Evolutionary conservation across 2,888 invertebrate species (phyloP).

Genomic region (Orthosia gothica): DNA sequence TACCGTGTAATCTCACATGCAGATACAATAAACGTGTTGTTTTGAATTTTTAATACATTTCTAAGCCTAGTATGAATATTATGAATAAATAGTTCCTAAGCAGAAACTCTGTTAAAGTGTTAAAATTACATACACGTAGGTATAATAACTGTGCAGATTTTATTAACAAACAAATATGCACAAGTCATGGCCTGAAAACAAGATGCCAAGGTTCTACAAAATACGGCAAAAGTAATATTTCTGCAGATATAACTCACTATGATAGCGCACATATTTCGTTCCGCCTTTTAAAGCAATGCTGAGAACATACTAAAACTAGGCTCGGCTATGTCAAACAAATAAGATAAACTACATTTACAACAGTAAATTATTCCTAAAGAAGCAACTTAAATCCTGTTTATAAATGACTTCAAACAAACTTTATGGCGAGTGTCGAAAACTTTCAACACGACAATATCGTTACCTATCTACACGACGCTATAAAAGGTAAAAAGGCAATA

Average conservation of each 20-base stretch:
- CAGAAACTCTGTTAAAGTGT: constrained; percentile 2
- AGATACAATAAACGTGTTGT: constrained; percentile 65
- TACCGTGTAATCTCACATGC: constrained; percentile 69
- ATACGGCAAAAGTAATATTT: constrained; percentile 31
- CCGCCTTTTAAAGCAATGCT: constrained; percentile 36
- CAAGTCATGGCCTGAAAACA: constrained; percentile 26
- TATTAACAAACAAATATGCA: neutral
- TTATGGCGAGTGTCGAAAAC: constrained; percentile 63
- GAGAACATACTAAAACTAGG: constrained; percentile 30
- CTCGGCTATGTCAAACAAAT: constrained; percentile 43
- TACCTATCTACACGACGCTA: constrained; percentile 55
- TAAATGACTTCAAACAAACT: constrained; percentile 58
- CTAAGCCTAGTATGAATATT: constrained; percentile 39
- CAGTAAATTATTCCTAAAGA: constrained; percentile 56
- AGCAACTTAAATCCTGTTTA: constrained; percentile 59
- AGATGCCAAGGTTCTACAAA: constrained; percentile 28
- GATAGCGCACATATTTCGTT: constrained; percentile 27
- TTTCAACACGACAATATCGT: constrained; percentile 60
- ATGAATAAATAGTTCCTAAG: constrained; percentile 15
- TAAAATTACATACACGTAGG: neutral
- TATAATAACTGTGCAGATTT: neutral
- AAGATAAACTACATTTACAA: constrained; percentile 48
- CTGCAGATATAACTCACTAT: constrained; percentile 10
- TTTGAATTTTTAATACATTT: constrained; percentile 71
- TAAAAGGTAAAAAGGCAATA: constrained; percentile 70